Conservation (phyloP, 2,113 vertebrate species). For the Ophiodon elongatus region DNA sequence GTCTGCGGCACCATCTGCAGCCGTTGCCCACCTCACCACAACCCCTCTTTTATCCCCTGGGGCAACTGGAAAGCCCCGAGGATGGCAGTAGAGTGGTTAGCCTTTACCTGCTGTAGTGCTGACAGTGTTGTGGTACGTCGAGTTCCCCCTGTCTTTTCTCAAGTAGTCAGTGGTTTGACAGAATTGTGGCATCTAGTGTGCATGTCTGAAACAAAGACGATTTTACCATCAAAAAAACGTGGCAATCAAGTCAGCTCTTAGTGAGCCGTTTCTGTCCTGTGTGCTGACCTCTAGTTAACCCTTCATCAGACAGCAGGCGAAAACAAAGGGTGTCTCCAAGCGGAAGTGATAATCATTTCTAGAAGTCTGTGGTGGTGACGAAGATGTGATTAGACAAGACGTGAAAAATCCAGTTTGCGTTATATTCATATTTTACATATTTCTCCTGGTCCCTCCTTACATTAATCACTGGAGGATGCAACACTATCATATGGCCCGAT, state of each 20-base stretch:
- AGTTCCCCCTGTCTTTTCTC: constrained; percentile 65
- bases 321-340: constrained; percentile 9
- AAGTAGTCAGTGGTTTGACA: constrained; percentile 48
- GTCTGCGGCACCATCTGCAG: constrained; percentile 26
- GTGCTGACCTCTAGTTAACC: constrained; percentile 28
- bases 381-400: constrained; percentile 7
- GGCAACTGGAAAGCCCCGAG: constrained; percentile 73
- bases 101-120: constrained; percentile 68
- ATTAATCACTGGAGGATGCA: background rate
- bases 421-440: constrained; percentile 7
- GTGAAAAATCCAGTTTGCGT: constrained; percentile 20
- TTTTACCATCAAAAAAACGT: background rate
- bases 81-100: constrained; percentile 49
- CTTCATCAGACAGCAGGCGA: constrained; percentile 6
- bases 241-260: constrained; percentile 2
- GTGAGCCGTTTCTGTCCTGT: constrained; percentile 8
- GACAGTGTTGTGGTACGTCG: constrained; percentile 56
- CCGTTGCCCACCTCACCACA: constrained; percentile 42
- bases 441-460: background rate
- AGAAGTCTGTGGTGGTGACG: background rate
- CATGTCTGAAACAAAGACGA: constrained; percentile 19
- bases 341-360: constrained; percentile 17
- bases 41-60: constrained; percentile 37
- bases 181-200: background rate
- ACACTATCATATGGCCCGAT: background rate